Conservation (phyloP, 2,888 invertebrate genomes). For the Octodonta nipae region DNA sequence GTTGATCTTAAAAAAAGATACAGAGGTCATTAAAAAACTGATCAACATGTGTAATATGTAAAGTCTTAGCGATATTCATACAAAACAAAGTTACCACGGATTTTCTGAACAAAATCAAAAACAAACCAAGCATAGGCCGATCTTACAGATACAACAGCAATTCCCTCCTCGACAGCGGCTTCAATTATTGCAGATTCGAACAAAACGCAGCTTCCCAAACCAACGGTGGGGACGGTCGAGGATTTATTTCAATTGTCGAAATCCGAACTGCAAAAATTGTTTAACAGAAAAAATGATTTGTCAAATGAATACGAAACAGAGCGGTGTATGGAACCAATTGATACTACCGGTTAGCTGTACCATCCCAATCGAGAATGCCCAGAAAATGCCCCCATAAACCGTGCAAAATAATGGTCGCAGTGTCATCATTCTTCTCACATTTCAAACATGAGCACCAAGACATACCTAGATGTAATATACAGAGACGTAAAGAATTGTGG, state of each 20-base stretch:
- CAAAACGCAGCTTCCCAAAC: no score
- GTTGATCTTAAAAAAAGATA: no score
- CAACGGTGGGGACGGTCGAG: conserved; percentile 20
- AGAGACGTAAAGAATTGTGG: conserved; percentile 23
- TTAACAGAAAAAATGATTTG: no score
- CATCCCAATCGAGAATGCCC: conserved; percentile 14
- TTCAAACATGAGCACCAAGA: conserved; percentile 30
- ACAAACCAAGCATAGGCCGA: conserved; percentile 28
- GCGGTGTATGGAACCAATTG: no score
- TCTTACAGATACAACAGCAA: conserved; percentile 23
- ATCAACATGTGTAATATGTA: conserved; percentile 20
- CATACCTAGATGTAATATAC: conserved; percentile 20
- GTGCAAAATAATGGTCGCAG: conserved; percentile 28
- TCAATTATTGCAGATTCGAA: no score
- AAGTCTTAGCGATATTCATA: conserved; percentile 16
- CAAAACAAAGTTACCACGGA: no score
- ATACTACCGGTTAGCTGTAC: neutral
- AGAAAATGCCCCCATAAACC: conserved; percentile 28
- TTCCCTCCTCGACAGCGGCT: no score
- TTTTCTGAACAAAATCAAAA: no score
- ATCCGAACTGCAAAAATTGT: conserved; percentile 17
- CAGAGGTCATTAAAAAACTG: conserved; percentile 14
- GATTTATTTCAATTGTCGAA: conserved; percentile 22
- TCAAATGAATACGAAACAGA: no score
- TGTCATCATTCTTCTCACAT: conserved; percentile 27